Percentiles rank a stretch among this genome's conserved stretches.
phyloP scores from a whole-genome alignment of 2,888 invertebrate genomes.

The Clanis bilineata region DNA sequence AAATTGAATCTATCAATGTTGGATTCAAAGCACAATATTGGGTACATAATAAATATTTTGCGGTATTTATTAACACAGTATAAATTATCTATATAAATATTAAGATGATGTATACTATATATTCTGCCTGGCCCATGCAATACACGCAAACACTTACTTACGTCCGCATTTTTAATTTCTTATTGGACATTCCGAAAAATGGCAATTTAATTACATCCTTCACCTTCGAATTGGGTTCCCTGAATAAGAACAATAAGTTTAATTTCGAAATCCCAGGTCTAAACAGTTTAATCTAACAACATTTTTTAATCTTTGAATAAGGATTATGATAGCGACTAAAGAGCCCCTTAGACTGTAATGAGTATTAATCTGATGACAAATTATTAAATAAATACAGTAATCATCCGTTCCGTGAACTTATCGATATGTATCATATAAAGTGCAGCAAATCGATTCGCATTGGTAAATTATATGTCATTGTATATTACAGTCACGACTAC shows the following conservation, averaged over 20 bases:
- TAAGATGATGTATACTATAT: slow-evolving; percentile 13
- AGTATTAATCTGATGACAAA: not conserved
- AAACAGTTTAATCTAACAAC: not conserved
- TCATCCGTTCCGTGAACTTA: not conserved
- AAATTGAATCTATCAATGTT: not conserved
- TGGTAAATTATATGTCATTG: not conserved
- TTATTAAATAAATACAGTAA: not conserved
- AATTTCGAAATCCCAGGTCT: slow-evolving; percentile 2
- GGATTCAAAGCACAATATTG: not conserved
- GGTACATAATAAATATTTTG: not conserved
- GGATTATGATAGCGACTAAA: not conserved
- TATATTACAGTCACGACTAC: not conserved
- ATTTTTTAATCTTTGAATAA: not conserved
- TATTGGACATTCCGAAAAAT: slow-evolving; percentile 62
- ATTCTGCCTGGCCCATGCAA: slow-evolving; percentile 25
- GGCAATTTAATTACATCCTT: slow-evolving; percentile 64
- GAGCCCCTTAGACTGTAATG: not conserved
- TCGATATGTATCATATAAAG: not conserved
- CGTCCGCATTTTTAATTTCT: slow-evolving; percentile 65
- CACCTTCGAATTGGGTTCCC: slow-evolving; percentile 59
- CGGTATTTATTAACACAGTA: not conserved
- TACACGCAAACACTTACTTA: slow-evolving; percentile 56
- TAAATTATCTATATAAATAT: not conserved
- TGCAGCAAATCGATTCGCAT: not conserved
- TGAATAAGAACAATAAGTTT: slow-evolving; percentile 48